Base-by-base conservation (phyloP, 2,113 vertebrate species). In the Cairina moschata region DNA sequence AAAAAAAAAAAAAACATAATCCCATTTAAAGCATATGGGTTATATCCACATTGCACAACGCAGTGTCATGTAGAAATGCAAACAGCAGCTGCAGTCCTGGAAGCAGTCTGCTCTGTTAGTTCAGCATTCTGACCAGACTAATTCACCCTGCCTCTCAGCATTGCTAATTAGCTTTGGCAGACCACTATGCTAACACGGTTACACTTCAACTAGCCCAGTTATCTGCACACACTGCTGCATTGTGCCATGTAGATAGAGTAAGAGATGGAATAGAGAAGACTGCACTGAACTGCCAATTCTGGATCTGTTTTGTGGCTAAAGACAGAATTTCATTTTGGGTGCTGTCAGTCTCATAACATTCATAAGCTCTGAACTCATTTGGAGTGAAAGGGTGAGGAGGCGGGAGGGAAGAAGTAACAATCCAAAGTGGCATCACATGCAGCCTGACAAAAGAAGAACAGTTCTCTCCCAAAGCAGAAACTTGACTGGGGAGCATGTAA, bases 291-390 rank as follows among this genome's bases (percentile, higher is more conserved):
- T 92, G 94, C 91, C 94, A 94, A 84, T 14, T 95, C 75, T 72
- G 86, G 77, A 40, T 82, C 93, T 93, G 86, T 76, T 92, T 90
- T 71, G 74, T 60, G 74, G 67, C 86, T 95, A 85, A 92, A 91
- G 95, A 94, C 74, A 91, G 91, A 95, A 87, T 92, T 94, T 95
- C 78, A 85, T 95, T 87, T 89, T 90, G 91, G 91, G 93, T 80
- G 89, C 94, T 95, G 94, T 91, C 94, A 94, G 84, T 76, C 95
- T 95, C 31, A 0, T 74, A 92, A 58, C 1, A 6, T 83, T 66
- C 63, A 25, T 48, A 60, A 96, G 89, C 78, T 82, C 91, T 84
- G 80, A 92, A 86, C 13, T 92, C 88, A 56, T 91, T 93, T 32
- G 60, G 69, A 94, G 56, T 71, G 79, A 88, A 92, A n/a, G 22